Evolutionary conservation across 2,113 vertebrate species (phyloP), one percentile per base, ranked within the genome.

Genomic region (Hucho hucho): DNA sequence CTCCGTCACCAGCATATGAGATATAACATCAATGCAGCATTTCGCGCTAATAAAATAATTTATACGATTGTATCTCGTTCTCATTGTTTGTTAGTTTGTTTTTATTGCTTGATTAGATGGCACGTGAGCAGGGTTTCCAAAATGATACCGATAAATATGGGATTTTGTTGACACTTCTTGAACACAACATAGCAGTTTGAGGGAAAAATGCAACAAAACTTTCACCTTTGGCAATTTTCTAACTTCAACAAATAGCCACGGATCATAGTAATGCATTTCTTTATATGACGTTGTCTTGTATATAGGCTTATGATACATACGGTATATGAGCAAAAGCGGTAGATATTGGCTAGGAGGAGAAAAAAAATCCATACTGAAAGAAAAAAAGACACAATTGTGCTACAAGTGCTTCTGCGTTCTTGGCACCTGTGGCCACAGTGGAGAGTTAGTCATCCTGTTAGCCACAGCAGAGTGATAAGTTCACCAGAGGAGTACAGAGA

Each of bases 41-140:
- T 87, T 88, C 26, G 75, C 81, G 71, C 77, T 65, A 79, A 86
- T 68, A 79, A 86, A 80, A 85, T 75, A 76, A 58, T 73, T 61
- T 53, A 53, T 53, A 77, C 37, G 70, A 79, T 84, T 80, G 56
- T 75, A 47, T 75, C 75, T 86, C 71, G 25, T 81, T 84, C 67
- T 80, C 46, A 18, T 86, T 77, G 22, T 83, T 75, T 69, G 66
- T 78, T 75, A 67, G 66, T 78, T 81, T 85, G 78, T 80, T 69
- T 86, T 94, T 94, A 94, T 94, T 94, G 94, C 94, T 94, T 83
- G 81, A 79, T 88, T 84, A 78, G 83, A 91, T 92, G 92, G 93
- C 92, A 93, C 92, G 22, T 88, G 90, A 87, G 84, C 84, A 82
- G 87, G 81, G 86, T 69, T 84, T 83, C 81, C 68, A 59, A 87